Evolutionary conservation across 2,888 invertebrate species (phyloP).

Genomic region (Callosobruchus maculatus): DNA sequence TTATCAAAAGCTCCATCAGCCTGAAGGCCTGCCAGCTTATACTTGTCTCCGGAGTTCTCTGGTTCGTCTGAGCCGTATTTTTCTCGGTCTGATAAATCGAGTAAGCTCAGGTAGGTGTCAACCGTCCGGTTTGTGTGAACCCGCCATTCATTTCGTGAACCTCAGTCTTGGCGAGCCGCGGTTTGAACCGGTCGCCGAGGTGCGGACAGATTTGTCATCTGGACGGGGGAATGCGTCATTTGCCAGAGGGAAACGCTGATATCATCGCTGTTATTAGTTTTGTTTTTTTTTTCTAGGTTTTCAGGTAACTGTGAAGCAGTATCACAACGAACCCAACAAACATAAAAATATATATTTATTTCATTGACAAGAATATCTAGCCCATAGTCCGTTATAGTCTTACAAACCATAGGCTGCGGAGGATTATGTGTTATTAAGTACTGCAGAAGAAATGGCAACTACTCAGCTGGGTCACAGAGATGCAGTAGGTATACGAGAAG

Average conservation of each 20-base stretch:
- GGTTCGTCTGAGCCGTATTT: not conserved
- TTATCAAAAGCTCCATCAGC: no score
- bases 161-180: not conserved
- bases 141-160: not conserved
- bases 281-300: not conserved
- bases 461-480: no score
- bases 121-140: not conserved
- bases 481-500: no score
- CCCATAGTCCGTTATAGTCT: no score
- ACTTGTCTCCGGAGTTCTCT: not conserved
- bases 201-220: not conserved
- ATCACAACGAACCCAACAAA: no score
- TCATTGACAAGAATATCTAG: no score
- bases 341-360: no score
- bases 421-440: no score
- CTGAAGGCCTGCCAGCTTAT: no score
- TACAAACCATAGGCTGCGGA: no score
- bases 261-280: not conserved
- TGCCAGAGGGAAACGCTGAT: not conserved
- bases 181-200: not conserved
- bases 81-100: not conserved
- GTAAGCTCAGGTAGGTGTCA: not conserved
- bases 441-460: no score
- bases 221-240: not conserved
- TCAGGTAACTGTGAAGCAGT: no score